phyloP scores from a whole-genome alignment of 1,140 invertebrate species.

The Glomeris maerens region DNA sequence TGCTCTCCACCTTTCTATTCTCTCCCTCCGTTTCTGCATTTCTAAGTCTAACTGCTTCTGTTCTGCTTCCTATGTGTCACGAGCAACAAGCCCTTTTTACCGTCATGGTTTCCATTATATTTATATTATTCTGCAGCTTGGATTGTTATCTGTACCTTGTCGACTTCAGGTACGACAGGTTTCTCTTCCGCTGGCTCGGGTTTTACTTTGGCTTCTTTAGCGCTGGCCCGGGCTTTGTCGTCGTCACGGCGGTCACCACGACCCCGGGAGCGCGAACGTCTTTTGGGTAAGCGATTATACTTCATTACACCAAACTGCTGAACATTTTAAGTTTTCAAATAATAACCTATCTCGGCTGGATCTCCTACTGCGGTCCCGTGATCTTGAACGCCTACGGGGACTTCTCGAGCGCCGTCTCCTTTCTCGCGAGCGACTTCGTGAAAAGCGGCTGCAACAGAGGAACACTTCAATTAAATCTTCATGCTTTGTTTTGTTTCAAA shows the following conservation, averaged over 20 bases:
- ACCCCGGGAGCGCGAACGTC: slow-evolving; percentile 19
- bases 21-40: slow-evolving; percentile 89
- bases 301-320: no score
- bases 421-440: no score
- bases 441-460: no score
- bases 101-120: no score
- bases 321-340: no score
- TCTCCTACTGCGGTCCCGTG: slow-evolving; percentile 15
- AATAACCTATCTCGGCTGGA: slow-evolving; percentile 13
- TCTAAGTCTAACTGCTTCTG: slow-evolving; percentile 80
- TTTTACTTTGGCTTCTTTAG: slow-evolving; percentile 8
- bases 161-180: slow-evolving; percentile 2
- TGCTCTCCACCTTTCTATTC: slow-evolving; percentile 81
- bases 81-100: no score
- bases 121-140: no score
- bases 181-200: slow-evolving; percentile 6
- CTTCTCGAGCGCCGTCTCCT: no score
- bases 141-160: slow-evolving; percentile 9
- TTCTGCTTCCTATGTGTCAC: slow-evolving; percentile 42
- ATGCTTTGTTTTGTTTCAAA: no score
- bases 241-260: no score
- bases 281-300: no score
- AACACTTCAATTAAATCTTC: no score
- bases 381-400: slow-evolving; percentile 11
- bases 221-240: background rate